phyloP scores from a whole-genome alignment of 2,888 invertebrate genomes.

The Papilio demoleus region DNA sequence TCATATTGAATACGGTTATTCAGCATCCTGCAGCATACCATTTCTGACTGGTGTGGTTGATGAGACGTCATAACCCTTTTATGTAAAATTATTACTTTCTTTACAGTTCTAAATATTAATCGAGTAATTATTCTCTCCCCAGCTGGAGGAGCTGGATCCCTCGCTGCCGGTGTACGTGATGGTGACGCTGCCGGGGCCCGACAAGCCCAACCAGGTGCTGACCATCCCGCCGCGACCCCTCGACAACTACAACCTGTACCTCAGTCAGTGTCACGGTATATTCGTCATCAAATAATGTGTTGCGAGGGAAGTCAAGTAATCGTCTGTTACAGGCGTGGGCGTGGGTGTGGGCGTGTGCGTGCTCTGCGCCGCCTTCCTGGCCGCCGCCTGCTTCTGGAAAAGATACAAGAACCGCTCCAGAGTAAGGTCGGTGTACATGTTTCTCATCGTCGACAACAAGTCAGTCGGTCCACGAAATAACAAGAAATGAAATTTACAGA shows the following conservation, averaged over 20 bases:
- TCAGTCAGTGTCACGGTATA: constrained; percentile 53
- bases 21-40: background rate
- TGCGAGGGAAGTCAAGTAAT: too few relatives aligned
- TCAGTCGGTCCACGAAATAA: background rate
- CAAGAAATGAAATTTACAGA: background rate
- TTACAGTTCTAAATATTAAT: too few relatives aligned
- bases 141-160: constrained; percentile 62
- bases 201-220: constrained; percentile 57
- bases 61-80: too few relatives aligned
- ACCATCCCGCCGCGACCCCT: constrained; percentile 59
- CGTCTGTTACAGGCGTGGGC: constrained; percentile 69
- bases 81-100: too few relatives aligned
- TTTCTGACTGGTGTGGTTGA: too few relatives aligned
- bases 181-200: constrained; percentile 58
- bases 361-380: constrained; percentile 68
- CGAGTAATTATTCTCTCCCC: constrained; percentile 31
- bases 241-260: constrained; percentile 50
- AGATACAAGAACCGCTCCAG: constrained; percentile 64
- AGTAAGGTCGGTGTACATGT: constrained; percentile 51
- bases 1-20: background rate
- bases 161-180: constrained; percentile 64
- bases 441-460: background rate
- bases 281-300: background rate
- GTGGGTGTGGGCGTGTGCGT: constrained; percentile 74
- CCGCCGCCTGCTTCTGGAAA: constrained; percentile 74